Evolutionary conservation across 1,140 invertebrate species (phyloP), one percentile per base, ranked within the genome.

Genomic region (Matsumurasca onukii): DNA sequence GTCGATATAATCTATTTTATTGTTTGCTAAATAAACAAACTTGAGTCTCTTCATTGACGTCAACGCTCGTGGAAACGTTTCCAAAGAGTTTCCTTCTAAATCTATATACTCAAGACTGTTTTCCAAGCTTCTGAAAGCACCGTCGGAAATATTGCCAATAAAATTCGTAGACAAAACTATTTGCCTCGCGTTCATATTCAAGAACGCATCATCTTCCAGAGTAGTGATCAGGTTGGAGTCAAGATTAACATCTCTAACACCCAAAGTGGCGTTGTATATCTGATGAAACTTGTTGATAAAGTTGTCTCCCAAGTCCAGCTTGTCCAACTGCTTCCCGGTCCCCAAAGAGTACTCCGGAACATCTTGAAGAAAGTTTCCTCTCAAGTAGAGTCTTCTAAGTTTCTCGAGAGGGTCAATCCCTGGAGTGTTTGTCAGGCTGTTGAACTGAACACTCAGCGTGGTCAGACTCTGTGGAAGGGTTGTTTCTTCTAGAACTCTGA

Each of bases 261-360:
- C 86, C 15, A 93, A 78, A 49, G 88, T 88, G 20, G 83, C 83
- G 75, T 93, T 90, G 67, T 91, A 85, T 71, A 82, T 78, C 74
- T 81, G 82, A 24, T 80, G 85, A 74, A 84, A 79, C 59, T 76
- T 85, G 74, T 88, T 85, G 69, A 92, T 84, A 69, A 84, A 83
- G 78, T 95, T 95, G 76, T 94, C 91, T 39, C 92, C 92, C 22
- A 96, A 80, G 76, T 96, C 93, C 67, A 95, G 81, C 75, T 93
- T 88, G 75, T 95, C 91, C 59, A 95, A 77, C 73, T 85, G 87
- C 45, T 85, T 78, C 78, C 87, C 80, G 57, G 84, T 81, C 52
- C 87, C 82, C 75, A 87, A 80, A 55, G 82, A 83, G 71, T 87
- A 83, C 75, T 85, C 84, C 65, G 81, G 85, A 70, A 93, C 82